Conservation (phyloP, 2,113 vertebrate genomes). For the Cottus gobio region DNA sequence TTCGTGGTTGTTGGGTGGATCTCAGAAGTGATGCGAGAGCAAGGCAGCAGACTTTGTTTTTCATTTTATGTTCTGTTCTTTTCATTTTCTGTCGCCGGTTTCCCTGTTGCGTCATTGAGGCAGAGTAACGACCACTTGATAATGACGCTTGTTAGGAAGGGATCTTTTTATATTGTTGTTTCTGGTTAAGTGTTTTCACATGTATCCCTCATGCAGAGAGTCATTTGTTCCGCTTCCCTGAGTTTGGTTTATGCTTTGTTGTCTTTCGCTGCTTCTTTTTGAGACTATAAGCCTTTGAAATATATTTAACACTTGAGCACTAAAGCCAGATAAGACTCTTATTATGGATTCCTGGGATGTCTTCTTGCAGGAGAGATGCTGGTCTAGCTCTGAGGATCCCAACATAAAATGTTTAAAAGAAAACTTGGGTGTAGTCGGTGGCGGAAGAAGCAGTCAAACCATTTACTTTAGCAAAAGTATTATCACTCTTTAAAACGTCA, state of each 20-base stretch:
- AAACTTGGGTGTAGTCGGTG: background rate
- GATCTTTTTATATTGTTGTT: slow-evolving; percentile 16
- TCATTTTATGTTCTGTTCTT: slow-evolving; percentile 28
- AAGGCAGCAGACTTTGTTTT: slow-evolving; percentile 47
- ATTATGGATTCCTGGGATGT: slow-evolving; percentile 23
- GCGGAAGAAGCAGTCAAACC: background rate
- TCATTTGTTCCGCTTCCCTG: background rate
- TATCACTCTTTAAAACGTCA: background rate
- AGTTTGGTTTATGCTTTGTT: background rate
- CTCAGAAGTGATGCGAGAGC: slow-evolving; percentile 63
- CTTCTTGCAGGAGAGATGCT: background rate
- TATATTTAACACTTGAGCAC: background rate
- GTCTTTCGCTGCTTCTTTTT: background rate
- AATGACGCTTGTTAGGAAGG: slow-evolving; percentile 19
- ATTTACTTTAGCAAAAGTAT: background rate
- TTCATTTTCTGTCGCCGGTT: slow-evolving; percentile 29
- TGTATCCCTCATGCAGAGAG: background rate
- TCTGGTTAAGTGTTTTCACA: slow-evolving; percentile 1
- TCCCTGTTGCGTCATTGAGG: slow-evolving; percentile 1
- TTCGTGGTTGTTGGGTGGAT: slow-evolving; percentile 77
- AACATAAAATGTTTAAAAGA: background rate
- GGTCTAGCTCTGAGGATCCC: background rate
- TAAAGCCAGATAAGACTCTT: slow-evolving; percentile 14
- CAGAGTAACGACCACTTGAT: slow-evolving; percentile 16
- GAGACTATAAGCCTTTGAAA: background rate